Evolutionary conservation across 2,113 vertebrate genomes (phyloP).

Genomic region (Genyomyrus donnyi): DNA sequence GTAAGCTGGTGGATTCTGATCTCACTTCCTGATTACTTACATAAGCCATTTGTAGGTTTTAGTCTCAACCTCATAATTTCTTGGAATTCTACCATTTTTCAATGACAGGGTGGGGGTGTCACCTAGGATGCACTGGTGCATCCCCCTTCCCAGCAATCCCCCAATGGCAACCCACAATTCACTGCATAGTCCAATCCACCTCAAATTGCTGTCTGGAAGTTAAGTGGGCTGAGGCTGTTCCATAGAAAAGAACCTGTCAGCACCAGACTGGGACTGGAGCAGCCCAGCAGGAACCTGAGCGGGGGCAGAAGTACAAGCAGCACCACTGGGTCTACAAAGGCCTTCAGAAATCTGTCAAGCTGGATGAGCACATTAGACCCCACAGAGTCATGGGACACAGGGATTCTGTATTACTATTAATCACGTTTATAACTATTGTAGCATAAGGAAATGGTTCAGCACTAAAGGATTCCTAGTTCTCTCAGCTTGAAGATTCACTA

Average conservation of each 20-base stretch:
- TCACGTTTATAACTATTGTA: neutral
- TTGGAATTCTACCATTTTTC: neutral
- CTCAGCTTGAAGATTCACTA: neutral
- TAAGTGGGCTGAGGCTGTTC: neutral
- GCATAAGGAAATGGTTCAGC: neutral
- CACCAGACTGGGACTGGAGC: neutral
- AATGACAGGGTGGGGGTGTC: neutral
- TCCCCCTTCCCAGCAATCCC: neutral
- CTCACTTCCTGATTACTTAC: neutral
- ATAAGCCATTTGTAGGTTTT: neutral
- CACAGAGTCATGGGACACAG: neutral
- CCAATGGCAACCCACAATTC: neutral
- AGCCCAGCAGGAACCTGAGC: neutral
- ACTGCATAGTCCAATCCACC: neutral
- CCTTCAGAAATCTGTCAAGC: neutral
- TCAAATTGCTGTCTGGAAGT: neutral
- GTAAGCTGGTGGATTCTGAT: neutral
- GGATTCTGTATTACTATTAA: neutral
- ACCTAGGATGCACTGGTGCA: neutral
- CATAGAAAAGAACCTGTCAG: neutral
- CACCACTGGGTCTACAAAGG: neutral
- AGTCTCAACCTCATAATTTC: neutral
- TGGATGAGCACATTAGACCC: neutral
- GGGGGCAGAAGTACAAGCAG: neutral
- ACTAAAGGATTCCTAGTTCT: neutral